Evolutionary conservation across 2,113 vertebrate species (phyloP).

Genomic region (Cercopithecus mona): DNA sequence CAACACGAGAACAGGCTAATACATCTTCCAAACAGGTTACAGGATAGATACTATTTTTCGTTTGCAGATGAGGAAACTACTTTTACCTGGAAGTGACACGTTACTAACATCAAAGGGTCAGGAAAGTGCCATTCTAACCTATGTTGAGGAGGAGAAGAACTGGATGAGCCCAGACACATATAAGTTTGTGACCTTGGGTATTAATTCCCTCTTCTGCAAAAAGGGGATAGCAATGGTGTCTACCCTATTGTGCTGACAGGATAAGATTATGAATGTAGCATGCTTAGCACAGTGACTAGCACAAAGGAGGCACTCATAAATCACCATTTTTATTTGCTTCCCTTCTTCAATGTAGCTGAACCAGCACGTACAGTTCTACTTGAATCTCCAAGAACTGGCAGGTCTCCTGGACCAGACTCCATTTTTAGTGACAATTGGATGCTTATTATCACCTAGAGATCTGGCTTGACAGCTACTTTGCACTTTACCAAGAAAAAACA

Average conservation of each 20-base stretch:
- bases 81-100: not conserved
- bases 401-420: not conserved
- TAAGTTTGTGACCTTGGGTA: not conserved
- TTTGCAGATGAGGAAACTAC: not conserved
- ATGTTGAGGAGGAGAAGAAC: not conserved
- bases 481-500: constrained; percentile 10
- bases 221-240: not conserved
- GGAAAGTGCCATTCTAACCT: not conserved
- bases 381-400: not conserved
- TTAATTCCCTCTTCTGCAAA: not conserved
- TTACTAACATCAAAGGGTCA: not conserved
- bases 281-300: not conserved
- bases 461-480: constrained; percentile 40
- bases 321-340: not conserved
- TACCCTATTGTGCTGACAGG: not conserved
- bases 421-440: constrained; percentile 52
- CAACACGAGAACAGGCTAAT: too few species aligned
- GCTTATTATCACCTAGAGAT: constrained; percentile 42
- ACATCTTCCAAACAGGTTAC: not conserved
- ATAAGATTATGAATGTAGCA: not conserved
- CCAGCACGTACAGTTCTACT: not conserved
- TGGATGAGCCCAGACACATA: not conserved
- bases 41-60: not conserved
- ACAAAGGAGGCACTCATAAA: not conserved
- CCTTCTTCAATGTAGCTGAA: not conserved